Evolutionary conservation across 2,797 vertebrate genomes (phyloP).

Genomic region (Cyprinodon diabolis): DNA sequence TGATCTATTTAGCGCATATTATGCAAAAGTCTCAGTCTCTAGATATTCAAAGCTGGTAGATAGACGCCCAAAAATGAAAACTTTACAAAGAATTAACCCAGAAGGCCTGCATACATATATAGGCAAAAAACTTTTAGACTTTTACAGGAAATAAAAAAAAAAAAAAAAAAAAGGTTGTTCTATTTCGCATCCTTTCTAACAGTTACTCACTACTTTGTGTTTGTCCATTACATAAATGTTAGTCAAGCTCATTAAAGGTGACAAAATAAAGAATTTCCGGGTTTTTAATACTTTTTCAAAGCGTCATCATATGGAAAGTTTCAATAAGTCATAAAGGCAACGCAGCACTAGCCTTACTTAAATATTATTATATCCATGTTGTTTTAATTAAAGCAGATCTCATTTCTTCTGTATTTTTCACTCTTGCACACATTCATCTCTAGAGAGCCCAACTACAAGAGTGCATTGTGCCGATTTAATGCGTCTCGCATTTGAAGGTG

Average conservation of each 20-base stretch:
- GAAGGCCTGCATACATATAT: no score
- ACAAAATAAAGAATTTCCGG: background rate
- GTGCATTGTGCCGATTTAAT: background rate
- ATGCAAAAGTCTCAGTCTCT: no score
- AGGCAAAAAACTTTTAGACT: no score
- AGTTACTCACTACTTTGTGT: background rate
- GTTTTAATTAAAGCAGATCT: conserved; percentile 47
- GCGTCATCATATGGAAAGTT: conserved; percentile 15
- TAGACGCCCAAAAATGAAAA: no score
- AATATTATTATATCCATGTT: conserved; percentile 40
- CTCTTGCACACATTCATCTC: background rate
- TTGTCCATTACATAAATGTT: background rate
- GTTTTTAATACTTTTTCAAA: background rate
- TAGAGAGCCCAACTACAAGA: conserved; percentile 9
- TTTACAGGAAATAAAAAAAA: no score
- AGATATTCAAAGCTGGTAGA: no score
- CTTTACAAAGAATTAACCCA: no score
- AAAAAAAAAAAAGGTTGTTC: no score
- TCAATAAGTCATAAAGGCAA: conserved; percentile 37
- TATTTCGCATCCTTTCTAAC: background rate
- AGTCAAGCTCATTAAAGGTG: background rate
- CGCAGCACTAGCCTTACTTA: conserved; percentile 18
- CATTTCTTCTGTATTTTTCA: conserved; percentile 8
- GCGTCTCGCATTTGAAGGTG: conserved; percentile 4
- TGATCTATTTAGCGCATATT: no score